Conservation (phyloP, 2,113 vertebrate genomes). For the Ceyx cyanopectus region DNA sequence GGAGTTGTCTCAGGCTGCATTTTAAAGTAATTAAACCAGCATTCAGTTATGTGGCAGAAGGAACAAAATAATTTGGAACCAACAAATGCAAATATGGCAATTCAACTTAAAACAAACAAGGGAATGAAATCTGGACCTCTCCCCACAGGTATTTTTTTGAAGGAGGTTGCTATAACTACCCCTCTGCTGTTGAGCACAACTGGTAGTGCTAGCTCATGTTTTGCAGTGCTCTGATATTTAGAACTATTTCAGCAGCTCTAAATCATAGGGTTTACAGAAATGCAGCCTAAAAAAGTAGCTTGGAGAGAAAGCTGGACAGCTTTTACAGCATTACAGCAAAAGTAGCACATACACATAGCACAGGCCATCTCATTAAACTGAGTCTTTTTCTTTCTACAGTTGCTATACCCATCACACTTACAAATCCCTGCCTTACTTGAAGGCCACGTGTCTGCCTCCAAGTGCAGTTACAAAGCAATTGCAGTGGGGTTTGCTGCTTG, state of each 20-base stretch:
- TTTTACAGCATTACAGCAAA: neutral
- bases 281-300: neutral
- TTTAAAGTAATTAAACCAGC: neutral
- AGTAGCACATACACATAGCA: neutral
- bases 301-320: neutral
- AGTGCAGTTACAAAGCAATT: neutral
- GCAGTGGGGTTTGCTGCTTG: neutral
- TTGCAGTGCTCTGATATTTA: neutral
- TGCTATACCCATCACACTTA: rapidly evolving
- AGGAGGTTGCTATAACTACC: neutral
- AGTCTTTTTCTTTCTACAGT: neutral
- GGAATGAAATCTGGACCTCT: neutral
- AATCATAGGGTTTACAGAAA: neutral
- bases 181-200: conserved; percentile 9
- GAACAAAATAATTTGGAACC: conserved; percentile 3
- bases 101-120: neutral
- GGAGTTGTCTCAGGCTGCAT: neutral
- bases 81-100: neutral
- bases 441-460: neutral
- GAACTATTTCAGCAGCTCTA: neutral
- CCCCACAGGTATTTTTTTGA: conserved; percentile 3
- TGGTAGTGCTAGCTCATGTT: neutral
- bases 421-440: neutral
- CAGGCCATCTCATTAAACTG: neutral
- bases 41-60: neutral